Percentiles rank a stretch among this genome's conserved stretches.
Evolutionary conservation across 2,113 vertebrate genomes (phyloP).

Genomic region (Eretmochelys imbricata): DNA sequence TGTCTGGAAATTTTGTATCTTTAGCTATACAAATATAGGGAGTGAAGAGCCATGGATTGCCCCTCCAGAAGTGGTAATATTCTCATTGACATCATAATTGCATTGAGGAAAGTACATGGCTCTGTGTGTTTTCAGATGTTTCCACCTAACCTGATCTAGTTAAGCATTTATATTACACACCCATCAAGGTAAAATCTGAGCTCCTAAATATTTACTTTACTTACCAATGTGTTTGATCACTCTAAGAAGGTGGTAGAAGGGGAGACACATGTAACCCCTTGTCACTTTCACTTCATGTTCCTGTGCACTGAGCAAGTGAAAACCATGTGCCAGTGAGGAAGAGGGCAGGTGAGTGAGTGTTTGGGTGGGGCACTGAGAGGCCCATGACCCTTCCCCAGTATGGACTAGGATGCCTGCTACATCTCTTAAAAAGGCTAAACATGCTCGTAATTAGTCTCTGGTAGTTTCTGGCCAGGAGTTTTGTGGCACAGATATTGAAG

Average conservation of each 20-base stretch:
- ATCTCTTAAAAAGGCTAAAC: not conserved
- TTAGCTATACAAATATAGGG: not conserved
- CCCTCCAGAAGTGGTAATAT: not conserved
- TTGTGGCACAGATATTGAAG: not conserved
- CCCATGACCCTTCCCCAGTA: not conserved
- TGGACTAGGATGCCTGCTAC: not conserved
- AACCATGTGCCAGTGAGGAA: not conserved
- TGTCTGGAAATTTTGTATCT: not conserved
- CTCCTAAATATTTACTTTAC: not conserved
- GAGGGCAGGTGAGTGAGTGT: not conserved
- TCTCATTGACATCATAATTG: fast-evolving
- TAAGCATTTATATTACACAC: not conserved
- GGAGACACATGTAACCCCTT: not conserved
- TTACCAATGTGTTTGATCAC: not conserved
- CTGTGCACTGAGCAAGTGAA: not conserved
- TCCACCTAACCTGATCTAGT: not conserved
- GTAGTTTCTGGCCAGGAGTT: not conserved
- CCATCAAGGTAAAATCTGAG: not conserved
- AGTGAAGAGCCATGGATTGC: not conserved
- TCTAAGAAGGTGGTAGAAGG: not conserved
- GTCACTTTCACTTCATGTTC: not conserved
- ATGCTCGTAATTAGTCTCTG: not conserved
- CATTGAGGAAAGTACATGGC: not conserved
- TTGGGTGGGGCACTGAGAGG: not conserved
- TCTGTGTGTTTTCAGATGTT: not conserved